Evolutionary conservation across 2,113 vertebrate genomes (phyloP), one percentile per base, ranked within the genome.

Genomic region (Amblyornis subalaris): DNA sequence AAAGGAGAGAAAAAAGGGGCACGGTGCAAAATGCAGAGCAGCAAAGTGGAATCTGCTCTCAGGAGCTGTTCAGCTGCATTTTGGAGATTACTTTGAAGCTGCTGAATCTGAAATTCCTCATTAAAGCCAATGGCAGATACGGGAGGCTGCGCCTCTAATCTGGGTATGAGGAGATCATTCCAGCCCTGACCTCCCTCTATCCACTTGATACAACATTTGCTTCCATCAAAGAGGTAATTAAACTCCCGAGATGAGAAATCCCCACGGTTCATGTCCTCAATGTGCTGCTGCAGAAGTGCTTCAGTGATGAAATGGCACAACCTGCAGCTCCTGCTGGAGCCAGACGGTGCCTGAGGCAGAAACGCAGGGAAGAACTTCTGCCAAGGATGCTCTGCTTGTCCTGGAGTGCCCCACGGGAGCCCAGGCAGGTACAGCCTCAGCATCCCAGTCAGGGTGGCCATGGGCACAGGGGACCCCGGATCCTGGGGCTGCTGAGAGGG

Each of bases 151-250:
- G 29, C 84, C 83, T 91, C 71, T 89, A 31, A 94, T 88, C 78
- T 66, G 65, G n/a, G 1, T 25, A 23, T 36, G 29, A 82, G 66
- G 73, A 90, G 73, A 94, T 82, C 73, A 89, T 75, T 91, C 45
- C 74, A 89, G 29, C 71, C 42, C 40, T 87, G 81, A 90, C 93
- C 89, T 91, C 62, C 71, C 66, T 85, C 78, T 76, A 47, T 60
- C 33, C 74, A 89, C 71, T 89, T 79, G 87, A 58, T 89, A 82
- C 71, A 89, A 89, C 87, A 58, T 91, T 96, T 87, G 73, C 78
- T 73, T 95, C 85, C 91, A 62, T 95, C 85, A 85, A 89, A 95
- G 94, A 83, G 80, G 85, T 85, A 94, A 91, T 95, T 95, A 96
- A 94, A 66, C 81, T 66, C 84, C 94, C 48, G 74, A 93, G 94